phyloP scores from a whole-genome alignment of 2,113 vertebrate species.

The Crotophaga sulcirostris region DNA sequence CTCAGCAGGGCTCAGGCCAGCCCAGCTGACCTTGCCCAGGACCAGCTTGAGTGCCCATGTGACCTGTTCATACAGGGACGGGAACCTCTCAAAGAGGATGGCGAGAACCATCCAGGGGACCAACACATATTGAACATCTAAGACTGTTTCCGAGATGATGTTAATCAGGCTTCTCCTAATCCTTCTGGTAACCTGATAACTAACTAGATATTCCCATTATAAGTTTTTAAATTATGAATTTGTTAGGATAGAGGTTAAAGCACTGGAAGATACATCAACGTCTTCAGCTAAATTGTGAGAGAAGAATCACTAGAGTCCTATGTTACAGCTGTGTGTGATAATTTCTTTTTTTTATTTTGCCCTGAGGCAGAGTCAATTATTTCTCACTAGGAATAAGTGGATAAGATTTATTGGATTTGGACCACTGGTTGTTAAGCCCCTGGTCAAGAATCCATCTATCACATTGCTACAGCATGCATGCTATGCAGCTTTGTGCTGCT shows the following conservation, averaged over 20 bases:
- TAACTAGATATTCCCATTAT: conserved; percentile 10
- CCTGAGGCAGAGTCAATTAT: conserved; percentile 22
- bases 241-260: background rate
- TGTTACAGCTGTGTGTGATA: background rate
- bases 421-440: conserved; percentile 4
- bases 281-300: background rate
- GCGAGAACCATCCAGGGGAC: background rate
- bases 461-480: background rate
- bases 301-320: background rate
- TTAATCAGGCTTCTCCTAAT: background rate
- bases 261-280: background rate
- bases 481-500: background rate
- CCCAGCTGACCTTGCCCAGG: background rate
- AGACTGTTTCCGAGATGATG: background rate
- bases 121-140: background rate
- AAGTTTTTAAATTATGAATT: conserved; percentile 41
- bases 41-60: background rate
- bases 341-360: background rate
- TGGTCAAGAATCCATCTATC: conserved; percentile 26
- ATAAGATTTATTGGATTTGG: conserved; percentile 45
- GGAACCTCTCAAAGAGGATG: background rate
- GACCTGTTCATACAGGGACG: background rate
- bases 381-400: conserved; percentile 1
- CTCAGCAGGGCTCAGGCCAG: background rate
- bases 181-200: background rate